Percentiles rank a stretch among this genome's conserved stretches.
Conservation (phyloP, 1,140 invertebrate species). For the Zaprionus ornatus region DNA sequence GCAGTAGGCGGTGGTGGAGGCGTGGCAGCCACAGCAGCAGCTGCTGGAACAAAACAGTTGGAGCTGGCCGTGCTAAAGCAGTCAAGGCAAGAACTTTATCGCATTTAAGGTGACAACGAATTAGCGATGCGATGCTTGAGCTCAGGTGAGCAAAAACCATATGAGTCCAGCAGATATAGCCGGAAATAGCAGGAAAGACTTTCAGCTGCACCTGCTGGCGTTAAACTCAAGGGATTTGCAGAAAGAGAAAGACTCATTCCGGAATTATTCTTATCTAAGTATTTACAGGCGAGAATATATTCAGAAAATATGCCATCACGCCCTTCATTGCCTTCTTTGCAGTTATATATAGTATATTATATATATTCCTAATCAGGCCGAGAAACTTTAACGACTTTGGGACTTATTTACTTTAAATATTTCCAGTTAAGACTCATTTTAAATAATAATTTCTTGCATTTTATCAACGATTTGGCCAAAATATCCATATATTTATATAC, state of each 20-base stretch:
- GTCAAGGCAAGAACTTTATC: conserved; percentile 8
- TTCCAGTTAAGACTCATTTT: background rate
- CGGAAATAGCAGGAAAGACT: background rate
- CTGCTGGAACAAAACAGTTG: background rate
- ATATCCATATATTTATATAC: background rate
- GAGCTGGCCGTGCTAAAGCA: conserved; percentile 6
- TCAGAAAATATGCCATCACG: background rate
- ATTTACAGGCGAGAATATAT: background rate
- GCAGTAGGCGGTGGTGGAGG: background rate
- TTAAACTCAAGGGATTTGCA: background rate
- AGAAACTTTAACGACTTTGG: background rate
- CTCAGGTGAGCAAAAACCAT: background rate
- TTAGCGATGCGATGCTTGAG: conserved; percentile 42
- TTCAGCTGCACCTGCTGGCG: background rate
- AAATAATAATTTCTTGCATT: too few relatives aligned
- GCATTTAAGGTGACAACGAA: conserved; percentile 65
- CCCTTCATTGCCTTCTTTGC: background rate
- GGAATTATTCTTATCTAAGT: background rate
- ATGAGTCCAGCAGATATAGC: background rate
- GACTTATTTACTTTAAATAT: background rate
- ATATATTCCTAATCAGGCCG: background rate
- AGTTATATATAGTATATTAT: background rate
- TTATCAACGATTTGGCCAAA: too few relatives aligned
- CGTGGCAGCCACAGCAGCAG: conserved; percentile 1
- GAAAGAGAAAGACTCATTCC: background rate